Evolutionary conservation across 2,888 invertebrate species (phyloP).

Genomic region (Caenorhabditis japonica): DNA sequence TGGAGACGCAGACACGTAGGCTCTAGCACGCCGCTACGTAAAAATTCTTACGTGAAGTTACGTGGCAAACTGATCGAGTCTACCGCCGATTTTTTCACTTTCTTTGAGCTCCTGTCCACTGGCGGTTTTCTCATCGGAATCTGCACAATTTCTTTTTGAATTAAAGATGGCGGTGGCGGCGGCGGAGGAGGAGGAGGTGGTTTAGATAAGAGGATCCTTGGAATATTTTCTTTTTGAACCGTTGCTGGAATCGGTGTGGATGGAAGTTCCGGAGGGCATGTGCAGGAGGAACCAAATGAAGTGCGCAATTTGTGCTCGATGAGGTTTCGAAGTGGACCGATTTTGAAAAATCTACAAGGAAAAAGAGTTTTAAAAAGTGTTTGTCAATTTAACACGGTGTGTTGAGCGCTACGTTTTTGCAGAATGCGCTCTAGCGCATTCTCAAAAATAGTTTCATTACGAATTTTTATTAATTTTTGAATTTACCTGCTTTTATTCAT

Average conservation of each 20-base stretch:
- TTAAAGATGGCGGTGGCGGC: slow-evolving; percentile 23
- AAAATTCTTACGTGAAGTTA: slow-evolving; percentile 56
- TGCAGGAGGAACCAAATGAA: slow-evolving; percentile 17
- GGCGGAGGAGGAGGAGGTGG: slow-evolving; percentile 46
- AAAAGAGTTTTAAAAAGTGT: neutral
- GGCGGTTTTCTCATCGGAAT: slow-evolving; percentile 61
- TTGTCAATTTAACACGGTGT: too few relatives aligned
- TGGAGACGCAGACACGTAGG: too few relatives aligned
- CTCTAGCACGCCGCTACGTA: too few relatives aligned
- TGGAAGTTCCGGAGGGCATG: slow-evolving; percentile 40
- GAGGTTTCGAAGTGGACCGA: slow-evolving; percentile 36
- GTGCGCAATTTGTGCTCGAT: slow-evolving; percentile 38
- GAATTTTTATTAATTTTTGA: too few relatives aligned
- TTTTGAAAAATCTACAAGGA: slow-evolving; percentile 44
- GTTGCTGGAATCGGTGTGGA: slow-evolving; percentile 29
- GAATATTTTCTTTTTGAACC: slow-evolving; percentile 34
- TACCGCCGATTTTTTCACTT: slow-evolving; percentile 36
- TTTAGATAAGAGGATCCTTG: slow-evolving; percentile 27
- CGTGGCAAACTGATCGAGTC: slow-evolving; percentile 54
- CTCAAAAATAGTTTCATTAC: too few relatives aligned
- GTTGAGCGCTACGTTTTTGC: too few relatives aligned
- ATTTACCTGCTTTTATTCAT: too few relatives aligned
- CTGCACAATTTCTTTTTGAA: slow-evolving; percentile 37
- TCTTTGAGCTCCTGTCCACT: slow-evolving; percentile 43
- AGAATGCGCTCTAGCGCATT: too few relatives aligned